A percentile compares a stretch with the other conserved stretches of the same genome.
phyloP scores from a whole-genome alignment of 2,888 invertebrate species.

The Elgonia sp. region DNA sequence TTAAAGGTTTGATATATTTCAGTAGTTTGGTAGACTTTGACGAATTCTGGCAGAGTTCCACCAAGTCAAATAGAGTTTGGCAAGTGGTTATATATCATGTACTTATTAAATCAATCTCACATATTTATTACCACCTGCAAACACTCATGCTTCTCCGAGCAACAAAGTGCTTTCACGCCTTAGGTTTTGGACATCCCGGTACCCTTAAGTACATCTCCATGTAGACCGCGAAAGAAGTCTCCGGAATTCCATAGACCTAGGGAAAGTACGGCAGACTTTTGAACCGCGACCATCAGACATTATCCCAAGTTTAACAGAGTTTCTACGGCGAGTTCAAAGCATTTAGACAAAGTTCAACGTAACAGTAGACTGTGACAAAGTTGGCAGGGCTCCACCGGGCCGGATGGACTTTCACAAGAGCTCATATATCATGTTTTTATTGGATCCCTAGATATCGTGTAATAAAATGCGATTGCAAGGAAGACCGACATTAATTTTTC shows the following conservation, averaged over 20 bases:
- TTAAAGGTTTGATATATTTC: slow-evolving; percentile 53
- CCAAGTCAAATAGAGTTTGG: slow-evolving; percentile 68
- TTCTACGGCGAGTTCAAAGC: slow-evolving; percentile 63
- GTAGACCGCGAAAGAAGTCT: slow-evolving; percentile 24
- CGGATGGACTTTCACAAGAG: slow-evolving; percentile 65
- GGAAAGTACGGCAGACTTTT: slow-evolving; percentile 32
- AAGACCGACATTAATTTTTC: slow-evolving; percentile 35
- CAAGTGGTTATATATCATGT: slow-evolving; percentile 69
- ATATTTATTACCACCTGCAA: slow-evolving; percentile 59
- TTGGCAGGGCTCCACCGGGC: slow-evolving; percentile 68
- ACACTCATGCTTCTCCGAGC: not conserved
- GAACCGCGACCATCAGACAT: slow-evolving; percentile 35
- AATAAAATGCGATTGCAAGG: slow-evolving; percentile 52
- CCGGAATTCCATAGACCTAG: slow-evolving; percentile 33
- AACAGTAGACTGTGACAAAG: slow-evolving; percentile 71
- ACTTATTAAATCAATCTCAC: slow-evolving; percentile 73
- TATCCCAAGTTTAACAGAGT: slow-evolving; percentile 69
- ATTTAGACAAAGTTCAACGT: slow-evolving; percentile 69
- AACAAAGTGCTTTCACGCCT: not conserved
- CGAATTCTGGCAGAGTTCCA: slow-evolving; percentile 67
- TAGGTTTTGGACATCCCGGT: not conserved
- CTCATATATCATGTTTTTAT: slow-evolving; percentile 71
- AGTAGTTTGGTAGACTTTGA: slow-evolving; percentile 67
- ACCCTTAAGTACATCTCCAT: slow-evolving; percentile 6
- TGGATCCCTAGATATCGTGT: slow-evolving; percentile 45